phyloP scores from a whole-genome alignment of 2,797 vertebrate genomes.

The Chloroceryle amazona region DNA sequence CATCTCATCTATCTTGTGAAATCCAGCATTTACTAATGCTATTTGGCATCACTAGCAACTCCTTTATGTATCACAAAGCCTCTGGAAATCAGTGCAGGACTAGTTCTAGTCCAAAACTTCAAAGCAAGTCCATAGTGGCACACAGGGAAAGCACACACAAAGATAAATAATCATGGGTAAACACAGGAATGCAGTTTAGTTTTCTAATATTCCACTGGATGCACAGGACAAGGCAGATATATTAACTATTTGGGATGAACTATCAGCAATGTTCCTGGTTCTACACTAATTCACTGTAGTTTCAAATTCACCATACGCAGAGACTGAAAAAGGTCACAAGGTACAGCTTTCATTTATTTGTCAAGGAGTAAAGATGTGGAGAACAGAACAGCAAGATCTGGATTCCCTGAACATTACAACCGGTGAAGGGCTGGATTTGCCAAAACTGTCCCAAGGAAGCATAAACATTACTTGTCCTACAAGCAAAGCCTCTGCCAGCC shows the following conservation, averaged over 20 bases:
- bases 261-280: background rate
- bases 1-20: background rate
- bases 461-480: background rate
- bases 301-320: background rate
- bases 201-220: background rate
- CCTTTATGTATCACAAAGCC: background rate
- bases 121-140: background rate
- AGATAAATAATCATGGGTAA: background rate
- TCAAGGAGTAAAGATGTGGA: background rate
- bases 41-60: background rate
- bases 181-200: background rate
- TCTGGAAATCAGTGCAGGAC: background rate
- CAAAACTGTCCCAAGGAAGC: background rate
- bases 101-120: background rate
- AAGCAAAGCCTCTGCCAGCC: background rate
- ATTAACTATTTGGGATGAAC: background rate
- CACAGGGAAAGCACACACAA: background rate
- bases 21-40: background rate
- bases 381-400: background rate
- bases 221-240: background rate
- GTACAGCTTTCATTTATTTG: background rate
- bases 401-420: background rate
- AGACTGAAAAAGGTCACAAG: background rate
- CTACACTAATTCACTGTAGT: background rate
- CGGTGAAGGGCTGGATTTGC: background rate